A percentile compares a stretch with the other conserved stretches of the same genome.
These are phyloP conservation scores for Bradynema listronoti DNA, from an alignment of 1,140 invertebrate genomes.

Conservation along the genomic window DNA sequence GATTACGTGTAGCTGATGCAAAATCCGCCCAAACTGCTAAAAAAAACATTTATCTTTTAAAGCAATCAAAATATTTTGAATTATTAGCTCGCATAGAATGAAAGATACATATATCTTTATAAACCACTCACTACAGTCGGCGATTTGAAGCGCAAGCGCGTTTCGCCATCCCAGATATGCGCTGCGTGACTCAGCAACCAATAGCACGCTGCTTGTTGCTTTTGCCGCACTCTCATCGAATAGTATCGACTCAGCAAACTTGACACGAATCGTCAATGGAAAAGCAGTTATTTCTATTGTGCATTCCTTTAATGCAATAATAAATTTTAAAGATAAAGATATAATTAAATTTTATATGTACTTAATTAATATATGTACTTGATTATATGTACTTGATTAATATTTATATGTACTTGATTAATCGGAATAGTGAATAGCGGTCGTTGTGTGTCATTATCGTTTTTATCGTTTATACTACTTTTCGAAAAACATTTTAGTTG, in stretches of 20 bases:
- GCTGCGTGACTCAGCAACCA: slow-evolving; percentile 14
- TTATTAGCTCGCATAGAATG: no score
- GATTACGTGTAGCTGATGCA: slow-evolving; percentile 16
- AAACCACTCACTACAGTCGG: slow-evolving; percentile 22
- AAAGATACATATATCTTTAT: slow-evolving; percentile 15
- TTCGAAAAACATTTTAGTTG: slow-evolving; percentile 23
- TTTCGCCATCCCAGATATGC: slow-evolving; percentile 33
- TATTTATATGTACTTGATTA: slow-evolving; percentile 26
- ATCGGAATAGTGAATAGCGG: slow-evolving; percentile 26
- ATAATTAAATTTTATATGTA: no score
- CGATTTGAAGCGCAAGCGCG: slow-evolving; percentile 30
- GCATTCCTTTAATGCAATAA: slow-evolving; percentile 1
- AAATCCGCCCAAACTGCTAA: slow-evolving; percentile 27
- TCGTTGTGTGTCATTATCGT: slow-evolving; percentile 4
- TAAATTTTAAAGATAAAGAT: no score
- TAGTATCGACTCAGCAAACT: slow-evolving; percentile 8
- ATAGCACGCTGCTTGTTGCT: slow-evolving; percentile 15
- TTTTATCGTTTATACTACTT: slow-evolving; percentile 3
- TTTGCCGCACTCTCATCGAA: no score
- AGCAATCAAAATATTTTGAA: no score
- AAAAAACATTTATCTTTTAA: no score
- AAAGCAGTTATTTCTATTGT: slow-evolving; percentile 23
- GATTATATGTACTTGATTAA: slow-evolving; percentile 4
- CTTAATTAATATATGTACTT: slow-evolving; percentile 3
- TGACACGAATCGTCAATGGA: slow-evolving; percentile 26